phyloP scores from a whole-genome alignment of 2,113 vertebrate genomes.

The Nibea albiflora region DNA sequence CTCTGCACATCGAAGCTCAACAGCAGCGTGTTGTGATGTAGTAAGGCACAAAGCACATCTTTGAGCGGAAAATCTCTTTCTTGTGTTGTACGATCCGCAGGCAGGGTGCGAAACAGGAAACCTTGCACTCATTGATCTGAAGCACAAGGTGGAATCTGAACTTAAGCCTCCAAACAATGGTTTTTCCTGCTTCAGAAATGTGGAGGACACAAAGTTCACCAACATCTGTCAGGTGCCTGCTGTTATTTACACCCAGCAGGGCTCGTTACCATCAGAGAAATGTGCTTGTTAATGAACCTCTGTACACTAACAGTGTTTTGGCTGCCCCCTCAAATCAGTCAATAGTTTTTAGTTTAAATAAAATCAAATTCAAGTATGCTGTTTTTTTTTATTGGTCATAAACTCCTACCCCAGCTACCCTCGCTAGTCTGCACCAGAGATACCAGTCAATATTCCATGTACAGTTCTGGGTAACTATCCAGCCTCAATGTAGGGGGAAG shows the following conservation, averaged over 20 bases:
- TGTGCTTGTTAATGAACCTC: not conserved
- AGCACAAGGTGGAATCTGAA: slow-evolving; percentile 22
- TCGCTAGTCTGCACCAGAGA: too few species aligned
- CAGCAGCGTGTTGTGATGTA: too few species aligned
- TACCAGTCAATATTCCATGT: too few species aligned
- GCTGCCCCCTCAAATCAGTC: not conserved
- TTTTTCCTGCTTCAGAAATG: slow-evolving; percentile 17
- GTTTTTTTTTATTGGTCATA: not conserved
- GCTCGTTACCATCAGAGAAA: not conserved
- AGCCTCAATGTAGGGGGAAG: too few species aligned
- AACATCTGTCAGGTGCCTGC: not conserved
- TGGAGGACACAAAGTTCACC: not conserved
- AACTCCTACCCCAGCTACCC: too few species aligned
- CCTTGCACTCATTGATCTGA: not conserved
- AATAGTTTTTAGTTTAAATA: not conserved
- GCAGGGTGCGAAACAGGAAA: slow-evolving; percentile 43
- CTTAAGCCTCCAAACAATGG: slow-evolving; percentile 7
- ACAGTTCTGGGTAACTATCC: too few species aligned
- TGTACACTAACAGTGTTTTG: not conserved
- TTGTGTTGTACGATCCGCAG: not conserved
- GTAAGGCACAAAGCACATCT: too few species aligned
- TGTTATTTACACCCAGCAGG: not conserved
- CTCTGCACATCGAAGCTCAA: too few species aligned
- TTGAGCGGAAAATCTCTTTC: not conserved
- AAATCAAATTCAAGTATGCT: not conserved